These are phyloP conservation scores for Mycalesis mineus DNA, from an alignment of 2,888 invertebrate species.

Conservation along the genomic window DNA sequence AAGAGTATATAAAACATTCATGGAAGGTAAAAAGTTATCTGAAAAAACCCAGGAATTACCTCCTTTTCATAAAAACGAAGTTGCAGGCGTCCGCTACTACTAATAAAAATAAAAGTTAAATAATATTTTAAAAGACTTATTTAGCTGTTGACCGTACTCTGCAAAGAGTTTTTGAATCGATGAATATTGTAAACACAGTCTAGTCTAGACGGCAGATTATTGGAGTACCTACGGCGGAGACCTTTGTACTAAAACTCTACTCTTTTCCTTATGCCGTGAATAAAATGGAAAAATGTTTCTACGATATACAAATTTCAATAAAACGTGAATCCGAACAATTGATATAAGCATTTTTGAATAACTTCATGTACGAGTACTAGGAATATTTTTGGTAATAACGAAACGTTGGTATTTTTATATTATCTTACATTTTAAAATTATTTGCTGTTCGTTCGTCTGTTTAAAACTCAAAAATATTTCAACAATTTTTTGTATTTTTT, in stretches of 20 bases:
- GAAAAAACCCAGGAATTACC: too few species aligned
- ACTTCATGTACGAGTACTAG: neutral
- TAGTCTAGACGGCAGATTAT: constrained; percentile 30
- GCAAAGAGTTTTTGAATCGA: constrained; percentile 27
- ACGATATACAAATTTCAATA: constrained; percentile 12
- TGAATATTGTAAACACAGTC: constrained; percentile 26
- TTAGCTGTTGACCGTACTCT: constrained; percentile 18
- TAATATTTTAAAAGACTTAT: constrained; percentile 7
- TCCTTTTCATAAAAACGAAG: too few species aligned
- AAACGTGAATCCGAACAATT: constrained; percentile 14
- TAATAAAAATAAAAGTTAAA: neutral
- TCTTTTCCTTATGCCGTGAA: constrained; percentile 16
- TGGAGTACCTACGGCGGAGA: constrained; percentile 19
- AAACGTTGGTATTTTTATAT: neutral
- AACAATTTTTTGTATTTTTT: too few species aligned
- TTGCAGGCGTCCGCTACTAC: too few species aligned
- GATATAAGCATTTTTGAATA: constrained; percentile 9
- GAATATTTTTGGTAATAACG: neutral
- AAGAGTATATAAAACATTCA: too few species aligned
- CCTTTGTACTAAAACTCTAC: constrained; percentile 23
- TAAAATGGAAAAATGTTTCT: constrained; percentile 16
- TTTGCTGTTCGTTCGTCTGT: too few species aligned
- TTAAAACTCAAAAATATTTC: too few species aligned
- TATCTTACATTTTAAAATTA: too few species aligned
- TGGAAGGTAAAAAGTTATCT: too few species aligned